A percentile compares a stretch with the other conserved stretches of the same genome.
These are phyloP conservation scores for Acanthosepion pharaonis DNA, from an alignment of 2,888 invertebrate genomes.

Conservation along the genomic window DNA sequence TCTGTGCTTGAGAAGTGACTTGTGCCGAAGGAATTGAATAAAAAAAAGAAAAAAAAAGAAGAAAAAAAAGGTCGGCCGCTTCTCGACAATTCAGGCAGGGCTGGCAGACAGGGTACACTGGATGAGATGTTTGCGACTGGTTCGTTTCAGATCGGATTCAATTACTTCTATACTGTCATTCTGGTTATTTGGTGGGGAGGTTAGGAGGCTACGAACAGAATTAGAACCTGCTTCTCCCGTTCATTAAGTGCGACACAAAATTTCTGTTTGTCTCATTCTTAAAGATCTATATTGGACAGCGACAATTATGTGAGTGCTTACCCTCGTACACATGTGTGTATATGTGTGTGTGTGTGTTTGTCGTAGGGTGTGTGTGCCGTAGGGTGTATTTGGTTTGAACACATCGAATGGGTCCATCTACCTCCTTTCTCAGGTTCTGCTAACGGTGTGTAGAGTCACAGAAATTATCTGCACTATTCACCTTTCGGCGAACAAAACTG, in stretches of 20 bases:
- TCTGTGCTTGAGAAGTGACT: background rate
- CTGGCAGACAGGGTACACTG: background rate
- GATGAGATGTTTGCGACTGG: background rate
- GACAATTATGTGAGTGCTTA: background rate
- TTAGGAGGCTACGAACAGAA: no score
- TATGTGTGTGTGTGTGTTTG: no score
- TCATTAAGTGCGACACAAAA: background rate
- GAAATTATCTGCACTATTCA: no score
- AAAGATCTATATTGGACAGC: background rate
- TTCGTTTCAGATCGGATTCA: background rate
- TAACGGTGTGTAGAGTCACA: background rate
- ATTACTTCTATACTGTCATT: background rate
- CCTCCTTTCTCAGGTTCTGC: background rate
- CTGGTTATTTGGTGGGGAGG: background rate
- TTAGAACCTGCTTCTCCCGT: background rate
- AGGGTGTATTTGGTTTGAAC: background rate
- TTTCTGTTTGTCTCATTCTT: background rate
- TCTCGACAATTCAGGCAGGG: background rate
- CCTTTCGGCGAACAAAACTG: no score
- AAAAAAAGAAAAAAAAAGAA: no score
- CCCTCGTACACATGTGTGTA: background rate
- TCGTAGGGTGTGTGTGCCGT: no score
- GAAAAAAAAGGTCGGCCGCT: no score
- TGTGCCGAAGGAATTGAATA: background rate
- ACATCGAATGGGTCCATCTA: background rate